These are phyloP conservation scores for Parnassius smintheus DNA, from an alignment of 2,888 invertebrate species.

Conservation along the genomic window DNA sequence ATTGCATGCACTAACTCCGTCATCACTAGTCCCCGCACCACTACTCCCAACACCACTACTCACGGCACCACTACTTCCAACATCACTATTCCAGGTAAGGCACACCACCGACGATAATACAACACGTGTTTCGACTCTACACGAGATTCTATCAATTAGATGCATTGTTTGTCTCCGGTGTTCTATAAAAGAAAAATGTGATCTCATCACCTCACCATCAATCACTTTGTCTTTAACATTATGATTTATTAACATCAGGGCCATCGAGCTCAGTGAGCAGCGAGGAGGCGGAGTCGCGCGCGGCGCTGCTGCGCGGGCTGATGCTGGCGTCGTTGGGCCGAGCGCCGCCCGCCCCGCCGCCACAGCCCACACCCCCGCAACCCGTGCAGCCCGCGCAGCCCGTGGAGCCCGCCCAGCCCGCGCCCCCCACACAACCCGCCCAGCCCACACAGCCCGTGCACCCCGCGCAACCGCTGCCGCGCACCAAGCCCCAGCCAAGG, in stretches of 20 bases:
- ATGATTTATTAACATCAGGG: background rate
- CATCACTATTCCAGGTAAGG: too few relatives aligned
- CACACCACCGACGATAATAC: too few relatives aligned
- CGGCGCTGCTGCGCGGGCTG: conserved; percentile 68
- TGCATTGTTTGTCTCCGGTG: too few relatives aligned
- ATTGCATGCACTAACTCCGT: too few relatives aligned
- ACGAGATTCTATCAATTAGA: too few relatives aligned
- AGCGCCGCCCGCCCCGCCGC: conserved; percentile 46
- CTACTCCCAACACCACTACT: too few relatives aligned
- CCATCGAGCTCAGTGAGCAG: conserved; percentile 39
- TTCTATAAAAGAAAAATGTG: too few relatives aligned
- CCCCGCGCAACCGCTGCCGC: conserved; percentile 42
- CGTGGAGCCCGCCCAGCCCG: conserved; percentile 27
- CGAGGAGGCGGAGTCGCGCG: conserved; percentile 61
- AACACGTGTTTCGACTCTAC: too few relatives aligned
- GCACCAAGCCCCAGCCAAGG: conserved; percentile 67
- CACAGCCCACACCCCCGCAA: conserved; percentile 36
- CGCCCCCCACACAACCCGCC: conserved; percentile 37
- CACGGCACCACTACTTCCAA: too few relatives aligned
- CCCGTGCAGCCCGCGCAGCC: conserved; percentile 38
- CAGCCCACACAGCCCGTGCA: conserved; percentile 31
- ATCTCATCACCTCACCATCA: background rate
- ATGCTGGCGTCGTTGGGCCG: conserved; percentile 72
- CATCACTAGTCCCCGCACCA: too few relatives aligned
- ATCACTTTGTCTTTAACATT: background rate